Base-by-base conservation (phyloP, 2,888 invertebrate genomes). In the Caenorhabditis zanzibari region DNA sequence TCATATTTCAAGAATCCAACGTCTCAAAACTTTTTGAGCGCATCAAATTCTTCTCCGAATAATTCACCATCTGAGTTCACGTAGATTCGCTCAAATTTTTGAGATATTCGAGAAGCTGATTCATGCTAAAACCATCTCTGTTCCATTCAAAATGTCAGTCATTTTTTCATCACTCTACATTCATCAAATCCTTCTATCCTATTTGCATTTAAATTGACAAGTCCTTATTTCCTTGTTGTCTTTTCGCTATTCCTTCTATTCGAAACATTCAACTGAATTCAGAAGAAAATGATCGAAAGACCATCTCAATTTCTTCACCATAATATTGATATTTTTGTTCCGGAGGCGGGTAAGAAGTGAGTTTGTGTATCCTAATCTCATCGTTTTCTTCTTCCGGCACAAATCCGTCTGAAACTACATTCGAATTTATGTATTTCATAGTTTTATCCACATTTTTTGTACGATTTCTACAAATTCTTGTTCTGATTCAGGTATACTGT, bases 151-250 rank as follows among this genome's bases (percentile, higher is more conserved):
- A 52, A 52, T 19, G 47, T 14, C 54, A 54, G 16, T 26, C 47
- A 54, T 54, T 54, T 54, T 54, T 14, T 26, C 54, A 54, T 54
- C 26, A 47, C 10, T 47, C 24, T 19, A 4, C 12, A 14, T 26
- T 14, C 26, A 24, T 54, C 14, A 54, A 54, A 14, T 14, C 12
- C 6, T 26, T 14, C 26, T 22, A 32, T 52, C 72, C 72, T 28
- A 73, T 73, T 73, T 54, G 41, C 73, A 73, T 73, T 73, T 73
- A 73, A 44, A 73, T 73, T 22, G 26, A 54, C 14, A 54, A n/a
- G n/a, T 58, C 32, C 32, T 58, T 38, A n/a, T 41, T 26, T 26
- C n/a, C 41, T 58, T 71, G 16, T 41, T 28, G 16, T 41, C n/a
- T 32, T 44, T 38, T 41, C 26, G 14, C 26, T 12, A 26, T 22